phyloP scores from a whole-genome alignment of 2,113 vertebrate genomes.

The Glareola pratincola region DNA sequence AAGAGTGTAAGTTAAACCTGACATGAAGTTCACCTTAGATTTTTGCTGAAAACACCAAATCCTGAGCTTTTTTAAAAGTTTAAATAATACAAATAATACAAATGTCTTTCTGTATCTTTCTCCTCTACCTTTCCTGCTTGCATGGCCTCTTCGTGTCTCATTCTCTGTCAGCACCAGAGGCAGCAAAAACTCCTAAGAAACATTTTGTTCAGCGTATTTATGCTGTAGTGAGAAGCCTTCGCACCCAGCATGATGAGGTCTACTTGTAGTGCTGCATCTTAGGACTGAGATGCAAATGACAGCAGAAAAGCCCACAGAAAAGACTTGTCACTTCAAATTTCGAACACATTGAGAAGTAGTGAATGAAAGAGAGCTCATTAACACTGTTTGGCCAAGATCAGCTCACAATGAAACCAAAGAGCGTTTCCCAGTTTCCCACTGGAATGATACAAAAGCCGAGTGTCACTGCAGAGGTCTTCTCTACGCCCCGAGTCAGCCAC shows the following conservation, averaged over 20 bases:
- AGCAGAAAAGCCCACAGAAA: neutral
- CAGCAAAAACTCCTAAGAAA: neutral
- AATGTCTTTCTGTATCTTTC: neutral
- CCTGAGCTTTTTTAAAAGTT: neutral
- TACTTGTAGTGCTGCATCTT: neutral
- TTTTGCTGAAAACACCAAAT: neutral
- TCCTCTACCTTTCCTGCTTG: neutral
- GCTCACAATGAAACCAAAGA: neutral
- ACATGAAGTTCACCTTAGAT: neutral
- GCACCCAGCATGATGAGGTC: neutral
- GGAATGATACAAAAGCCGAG: neutral
- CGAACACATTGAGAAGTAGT: neutral
- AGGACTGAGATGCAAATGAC: neutral
- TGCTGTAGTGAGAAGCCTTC: neutral
- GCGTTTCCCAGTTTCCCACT: neutral
- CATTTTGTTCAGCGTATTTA: neutral
- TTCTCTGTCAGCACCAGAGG: neutral
- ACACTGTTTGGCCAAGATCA: neutral
- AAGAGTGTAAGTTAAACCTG: neutral
- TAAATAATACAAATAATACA: neutral
- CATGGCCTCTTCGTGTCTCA: neutral
- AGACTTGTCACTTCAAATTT: neutral
- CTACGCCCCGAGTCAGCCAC: neutral
- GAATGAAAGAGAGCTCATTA: neutral
- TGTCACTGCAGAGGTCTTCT: neutral